phyloP scores from a whole-genome alignment of 2,113 vertebrate species.

The Syngnathoides biaculeatus region DNA sequence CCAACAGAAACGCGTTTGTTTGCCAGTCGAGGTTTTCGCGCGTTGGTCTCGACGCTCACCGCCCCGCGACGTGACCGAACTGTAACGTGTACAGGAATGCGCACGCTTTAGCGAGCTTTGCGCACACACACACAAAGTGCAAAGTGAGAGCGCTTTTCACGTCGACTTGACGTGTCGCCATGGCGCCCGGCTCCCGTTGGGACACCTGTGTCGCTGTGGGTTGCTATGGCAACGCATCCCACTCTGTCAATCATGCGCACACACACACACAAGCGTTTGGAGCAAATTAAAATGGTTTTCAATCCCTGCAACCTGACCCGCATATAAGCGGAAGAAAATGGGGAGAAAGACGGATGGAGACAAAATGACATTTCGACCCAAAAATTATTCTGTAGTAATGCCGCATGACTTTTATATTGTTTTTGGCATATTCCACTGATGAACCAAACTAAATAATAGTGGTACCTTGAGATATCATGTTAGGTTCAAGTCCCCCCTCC shows the following conservation, averaged over 20 bases:
- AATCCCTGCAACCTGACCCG: too few species aligned
- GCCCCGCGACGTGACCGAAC: not conserved
- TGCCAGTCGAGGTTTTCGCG: constrained; percentile 14
- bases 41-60: constrained; percentile 19
- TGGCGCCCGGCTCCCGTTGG: constrained; percentile 38
- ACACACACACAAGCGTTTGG: not conserved
- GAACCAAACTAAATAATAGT: too few species aligned
- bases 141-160: constrained; percentile 36
- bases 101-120: not conserved
- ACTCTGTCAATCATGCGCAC: constrained; percentile 40
- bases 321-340: too few species aligned
- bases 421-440: too few species aligned
- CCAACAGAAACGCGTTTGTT: constrained; percentile 52
- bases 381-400: too few species aligned
- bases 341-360: too few species aligned
- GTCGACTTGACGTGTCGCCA: constrained; percentile 54
- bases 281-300: not conserved
- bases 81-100: not conserved
- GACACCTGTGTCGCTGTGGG: constrained; percentile 46
- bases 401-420: too few species aligned
- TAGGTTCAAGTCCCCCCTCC: too few species aligned
- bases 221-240: constrained; percentile 33
- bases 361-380: too few species aligned
- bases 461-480: too few species aligned
- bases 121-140: not conserved